These are phyloP conservation scores for Chromoteleia sp. DNA, from an alignment of 2,888 invertebrate species.

Conservation along the genomic window DNA sequence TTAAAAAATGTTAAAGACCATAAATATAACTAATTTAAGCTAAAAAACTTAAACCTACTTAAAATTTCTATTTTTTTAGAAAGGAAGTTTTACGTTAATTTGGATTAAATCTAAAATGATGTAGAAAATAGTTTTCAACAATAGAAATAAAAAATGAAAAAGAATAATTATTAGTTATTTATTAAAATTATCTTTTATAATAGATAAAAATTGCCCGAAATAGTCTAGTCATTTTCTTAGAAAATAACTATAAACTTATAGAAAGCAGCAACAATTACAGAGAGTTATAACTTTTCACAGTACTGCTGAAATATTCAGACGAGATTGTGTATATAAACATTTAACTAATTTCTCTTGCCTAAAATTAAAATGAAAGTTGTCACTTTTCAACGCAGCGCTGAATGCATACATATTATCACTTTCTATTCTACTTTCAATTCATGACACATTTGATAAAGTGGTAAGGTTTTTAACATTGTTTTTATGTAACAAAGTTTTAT, in stretches of 20 bases:
- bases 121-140: too few species aligned
- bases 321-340: slow-evolving; percentile 34
- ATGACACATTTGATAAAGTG: slow-evolving; percentile 53
- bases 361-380: slow-evolving; percentile 67
- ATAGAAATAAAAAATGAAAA: too few species aligned
- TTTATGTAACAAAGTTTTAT: not conserved
- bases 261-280: not conserved
- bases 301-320: slow-evolving; percentile 30
- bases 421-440: slow-evolving; percentile 66
- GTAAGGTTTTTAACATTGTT: slow-evolving; percentile 18
- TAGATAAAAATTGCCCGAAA: too few species aligned
- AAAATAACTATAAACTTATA: not conserved
- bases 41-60: too few species aligned
- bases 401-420: slow-evolving; percentile 59
- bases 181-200: not conserved
- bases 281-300: not conserved
- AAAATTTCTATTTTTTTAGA: too few species aligned
- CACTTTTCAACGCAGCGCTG: slow-evolving; percentile 44
- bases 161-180: too few species aligned
- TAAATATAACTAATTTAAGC: too few species aligned
- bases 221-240: too few species aligned
- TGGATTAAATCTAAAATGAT: too few species aligned
- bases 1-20: too few species aligned
- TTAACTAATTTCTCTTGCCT: slow-evolving; percentile 59
- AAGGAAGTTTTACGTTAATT: too few species aligned